Conservation (phyloP, 2,888 invertebrate genomes). For the Idaea biselata region DNA sequence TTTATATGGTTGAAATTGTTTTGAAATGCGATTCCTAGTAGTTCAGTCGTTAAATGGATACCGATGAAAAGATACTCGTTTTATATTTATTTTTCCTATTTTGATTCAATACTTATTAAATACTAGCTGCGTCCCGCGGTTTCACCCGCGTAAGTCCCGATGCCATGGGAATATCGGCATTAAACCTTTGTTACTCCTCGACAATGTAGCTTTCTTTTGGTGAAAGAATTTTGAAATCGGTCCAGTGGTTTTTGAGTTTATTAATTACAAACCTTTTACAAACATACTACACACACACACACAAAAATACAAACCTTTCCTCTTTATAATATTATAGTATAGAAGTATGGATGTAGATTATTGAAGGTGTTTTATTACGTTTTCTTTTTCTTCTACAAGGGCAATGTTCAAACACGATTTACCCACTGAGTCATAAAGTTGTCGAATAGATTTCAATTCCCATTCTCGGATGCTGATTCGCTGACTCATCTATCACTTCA, state of each 20-base stretch:
- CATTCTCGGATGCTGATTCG: neutral
- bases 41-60: neutral
- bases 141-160: too few species aligned
- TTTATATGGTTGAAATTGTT: slow-evolving; percentile 13
- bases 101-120: neutral
- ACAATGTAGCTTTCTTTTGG: too few species aligned
- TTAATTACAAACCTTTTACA: too few species aligned
- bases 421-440: neutral
- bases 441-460: neutral
- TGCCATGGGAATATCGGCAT: too few species aligned
- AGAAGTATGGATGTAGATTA: too few species aligned
- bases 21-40: slow-evolving; percentile 4
- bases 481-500: neutral
- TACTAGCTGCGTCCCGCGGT: too few species aligned
- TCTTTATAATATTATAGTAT: too few species aligned
- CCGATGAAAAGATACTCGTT: neutral
- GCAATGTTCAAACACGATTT: neutral
- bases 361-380: neutral
- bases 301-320: too few species aligned
- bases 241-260: too few species aligned
- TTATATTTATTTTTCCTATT: neutral
- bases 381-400: neutral
- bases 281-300: too few species aligned
- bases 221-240: too few species aligned
- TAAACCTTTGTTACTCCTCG: too few species aligned